Percentiles rank a stretch among this genome's conserved stretches.
Evolutionary conservation across 2,113 vertebrate species (phyloP).

Genomic region (Arenaria interpres): DNA sequence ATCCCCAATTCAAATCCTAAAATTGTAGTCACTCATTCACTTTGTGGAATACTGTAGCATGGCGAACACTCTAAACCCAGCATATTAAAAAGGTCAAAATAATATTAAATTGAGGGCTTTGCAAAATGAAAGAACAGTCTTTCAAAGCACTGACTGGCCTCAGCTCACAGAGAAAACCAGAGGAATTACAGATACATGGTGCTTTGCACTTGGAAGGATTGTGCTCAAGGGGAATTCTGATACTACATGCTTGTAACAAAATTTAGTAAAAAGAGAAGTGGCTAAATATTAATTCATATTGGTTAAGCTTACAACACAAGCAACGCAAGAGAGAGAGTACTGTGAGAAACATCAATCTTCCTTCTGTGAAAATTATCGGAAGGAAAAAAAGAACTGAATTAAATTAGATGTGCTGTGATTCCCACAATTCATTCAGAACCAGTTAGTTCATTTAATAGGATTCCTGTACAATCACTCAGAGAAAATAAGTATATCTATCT

Average conservation of each 20-base stretch:
- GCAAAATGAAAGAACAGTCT: constrained; percentile 5
- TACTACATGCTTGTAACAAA: neutral
- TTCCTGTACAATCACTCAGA: neutral
- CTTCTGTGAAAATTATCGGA: neutral
- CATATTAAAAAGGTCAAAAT: constrained; percentile 68
- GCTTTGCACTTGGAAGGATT: neutral
- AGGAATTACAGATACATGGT: neutral
- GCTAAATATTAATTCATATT: constrained; percentile 25
- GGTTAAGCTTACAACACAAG: constrained; percentile 20
- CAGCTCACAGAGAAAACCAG: neutral
- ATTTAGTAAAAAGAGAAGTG: constrained; percentile 2
- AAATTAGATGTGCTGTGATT: neutral
- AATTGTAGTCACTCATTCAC: neutral
- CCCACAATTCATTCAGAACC: neutral
- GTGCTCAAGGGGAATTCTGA: neutral
- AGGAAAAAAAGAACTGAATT: neutral
- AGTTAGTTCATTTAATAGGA: neutral
- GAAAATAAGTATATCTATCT: neutral
- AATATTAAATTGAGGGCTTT: constrained; percentile 37
- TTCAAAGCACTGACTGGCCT: neutral
- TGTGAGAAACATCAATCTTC: neutral
- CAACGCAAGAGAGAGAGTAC: neutral
- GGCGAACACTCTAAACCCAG: constrained; percentile 34
- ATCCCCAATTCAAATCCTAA: constrained; percentile 16
- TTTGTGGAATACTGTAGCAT: constrained; percentile 25